These are phyloP conservation scores for Gobionotothen gibberifrons DNA, from an alignment of 2,797 vertebrate species.

Conservation along the genomic window DNA sequence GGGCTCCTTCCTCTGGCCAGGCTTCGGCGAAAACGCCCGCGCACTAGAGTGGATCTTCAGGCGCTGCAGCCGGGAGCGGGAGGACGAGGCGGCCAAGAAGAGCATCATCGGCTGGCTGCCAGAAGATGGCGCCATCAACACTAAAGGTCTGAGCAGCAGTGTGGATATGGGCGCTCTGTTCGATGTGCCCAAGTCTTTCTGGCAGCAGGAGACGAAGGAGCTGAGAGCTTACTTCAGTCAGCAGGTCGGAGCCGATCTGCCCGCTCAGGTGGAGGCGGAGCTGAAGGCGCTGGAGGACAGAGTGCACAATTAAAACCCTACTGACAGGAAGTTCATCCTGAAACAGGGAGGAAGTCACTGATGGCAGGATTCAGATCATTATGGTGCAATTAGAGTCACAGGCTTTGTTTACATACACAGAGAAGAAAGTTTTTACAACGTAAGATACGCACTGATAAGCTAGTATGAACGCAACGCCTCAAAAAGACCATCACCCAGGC, in stretches of 20 bases:
- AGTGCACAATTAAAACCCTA: conserved; percentile 75
- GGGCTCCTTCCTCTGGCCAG: conserved; percentile 92
- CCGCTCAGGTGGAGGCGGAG: conserved; percentile 86
- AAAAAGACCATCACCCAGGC: neutral
- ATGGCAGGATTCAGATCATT: conserved; percentile 21
- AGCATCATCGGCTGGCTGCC: conserved; percentile 89
- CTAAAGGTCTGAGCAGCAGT: conserved; percentile 78
- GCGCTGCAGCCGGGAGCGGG: conserved; percentile 85
- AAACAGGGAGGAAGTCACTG: conserved; percentile 14
- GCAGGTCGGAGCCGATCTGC: conserved; percentile 90
- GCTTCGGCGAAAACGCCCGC: conserved; percentile 93
- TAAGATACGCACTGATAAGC: neutral
- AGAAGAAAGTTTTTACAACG: conserved; percentile 3
- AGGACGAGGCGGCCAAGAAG: conserved; percentile 83
- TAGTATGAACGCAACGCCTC: neutral
- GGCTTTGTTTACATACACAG: conserved; percentile 31
- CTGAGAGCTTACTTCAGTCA: conserved; percentile 88
- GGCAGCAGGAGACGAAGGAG: conserved; percentile 89
- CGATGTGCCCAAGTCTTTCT: conserved; percentile 88
- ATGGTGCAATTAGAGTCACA: conserved; percentile 35
- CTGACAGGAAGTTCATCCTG: conserved; percentile 18
- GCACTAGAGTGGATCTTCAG: conserved; percentile 94
- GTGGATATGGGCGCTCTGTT: conserved; percentile 87
- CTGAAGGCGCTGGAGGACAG: conserved; percentile 86
- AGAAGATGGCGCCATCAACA: conserved; percentile 85